phyloP scores from a whole-genome alignment of 1,140 invertebrate species.

The Drosophila novamexicana region DNA sequence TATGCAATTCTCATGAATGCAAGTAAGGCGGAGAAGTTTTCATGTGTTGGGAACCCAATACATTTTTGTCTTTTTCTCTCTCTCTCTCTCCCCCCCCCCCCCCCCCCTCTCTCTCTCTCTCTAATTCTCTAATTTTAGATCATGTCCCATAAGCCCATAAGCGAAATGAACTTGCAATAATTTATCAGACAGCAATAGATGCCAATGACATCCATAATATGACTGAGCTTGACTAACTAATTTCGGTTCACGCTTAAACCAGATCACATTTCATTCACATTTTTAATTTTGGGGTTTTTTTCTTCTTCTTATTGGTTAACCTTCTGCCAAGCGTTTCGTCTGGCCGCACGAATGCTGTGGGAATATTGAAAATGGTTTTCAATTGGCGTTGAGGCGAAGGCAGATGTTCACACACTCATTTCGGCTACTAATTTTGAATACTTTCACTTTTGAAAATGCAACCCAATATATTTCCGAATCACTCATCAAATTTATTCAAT shows the following conservation, averaged over 20 bases:
- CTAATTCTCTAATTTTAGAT: too few relatives aligned
- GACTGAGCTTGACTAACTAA: slow-evolving; percentile 8
- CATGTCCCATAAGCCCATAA: too few relatives aligned
- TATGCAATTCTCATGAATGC: too few relatives aligned
- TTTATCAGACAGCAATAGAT: background rate
- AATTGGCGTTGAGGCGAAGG: background rate
- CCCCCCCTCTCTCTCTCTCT: too few relatives aligned
- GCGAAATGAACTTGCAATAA: background rate
- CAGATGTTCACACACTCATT: slow-evolving; percentile 37
- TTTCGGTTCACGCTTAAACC: slow-evolving; percentile 10
- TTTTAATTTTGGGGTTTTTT: background rate
- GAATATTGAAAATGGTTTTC: slow-evolving; percentile 8
- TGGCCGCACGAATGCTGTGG: slow-evolving; percentile 8
- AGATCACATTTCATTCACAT: slow-evolving; percentile 26
- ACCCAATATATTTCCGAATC: slow-evolving; percentile 7
- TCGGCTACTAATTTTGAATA: slow-evolving; percentile 13
- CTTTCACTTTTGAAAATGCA: slow-evolving; percentile 38
- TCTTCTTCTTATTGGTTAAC: background rate
- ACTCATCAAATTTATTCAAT: slow-evolving; percentile 25
- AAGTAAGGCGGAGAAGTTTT: too few relatives aligned
- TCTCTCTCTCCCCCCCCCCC: too few relatives aligned
- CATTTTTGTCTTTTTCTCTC: too few relatives aligned
- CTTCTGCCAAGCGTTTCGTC: background rate
- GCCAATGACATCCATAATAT: background rate
- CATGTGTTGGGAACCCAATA: too few relatives aligned